Conservation (phyloP, 1,140 invertebrate genomes). For the Zaprionus camerounensis region DNA sequence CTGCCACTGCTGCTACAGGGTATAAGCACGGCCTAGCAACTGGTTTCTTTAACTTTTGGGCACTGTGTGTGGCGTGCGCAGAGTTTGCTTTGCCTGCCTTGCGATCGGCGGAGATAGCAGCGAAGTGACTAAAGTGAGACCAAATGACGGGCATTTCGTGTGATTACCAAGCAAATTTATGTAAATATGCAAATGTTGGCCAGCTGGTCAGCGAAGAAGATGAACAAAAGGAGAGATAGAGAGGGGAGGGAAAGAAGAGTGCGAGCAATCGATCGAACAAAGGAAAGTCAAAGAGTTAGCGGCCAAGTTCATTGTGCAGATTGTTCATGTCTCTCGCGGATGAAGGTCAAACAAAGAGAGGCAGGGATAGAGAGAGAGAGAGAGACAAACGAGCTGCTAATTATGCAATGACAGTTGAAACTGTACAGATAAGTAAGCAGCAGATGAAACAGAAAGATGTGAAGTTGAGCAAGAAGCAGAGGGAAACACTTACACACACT, state of each 20-base stretch:
- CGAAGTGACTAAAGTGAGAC: conserved; percentile 33
- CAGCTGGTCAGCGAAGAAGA: not conserved
- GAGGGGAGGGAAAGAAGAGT: not conserved
- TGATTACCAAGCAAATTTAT: conserved; percentile 66
- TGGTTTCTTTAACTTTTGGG: conserved; percentile 16
- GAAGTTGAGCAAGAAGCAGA: conserved; percentile 10
- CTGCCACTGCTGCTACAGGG: not conserved
- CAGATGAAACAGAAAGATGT: not conserved
- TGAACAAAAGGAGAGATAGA: conserved; percentile 34
- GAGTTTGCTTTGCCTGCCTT: conserved; percentile 10
- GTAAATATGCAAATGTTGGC: conserved; percentile 44
- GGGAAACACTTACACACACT: not conserved
- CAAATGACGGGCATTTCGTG: conserved; percentile 55
- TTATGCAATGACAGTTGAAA: conserved; percentile 58
- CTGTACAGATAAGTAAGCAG: conserved; percentile 23
- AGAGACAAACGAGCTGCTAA: conserved; percentile 24
- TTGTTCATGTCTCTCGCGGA: conserved; percentile 14
- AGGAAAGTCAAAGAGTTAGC: conserved; percentile 49
- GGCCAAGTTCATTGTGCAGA: conserved; percentile 74
- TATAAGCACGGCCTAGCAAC: conserved; percentile 10
- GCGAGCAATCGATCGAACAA: conserved; percentile 32
- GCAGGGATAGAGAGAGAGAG: not conserved
- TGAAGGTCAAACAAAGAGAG: conserved; percentile 60
- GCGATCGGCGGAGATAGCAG: conserved; percentile 13
- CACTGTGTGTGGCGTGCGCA: conserved; percentile 19